These are phyloP conservation scores for Callitettix versicolor DNA, from an alignment of 1,140 invertebrate species.

Conservation along the genomic window DNA sequence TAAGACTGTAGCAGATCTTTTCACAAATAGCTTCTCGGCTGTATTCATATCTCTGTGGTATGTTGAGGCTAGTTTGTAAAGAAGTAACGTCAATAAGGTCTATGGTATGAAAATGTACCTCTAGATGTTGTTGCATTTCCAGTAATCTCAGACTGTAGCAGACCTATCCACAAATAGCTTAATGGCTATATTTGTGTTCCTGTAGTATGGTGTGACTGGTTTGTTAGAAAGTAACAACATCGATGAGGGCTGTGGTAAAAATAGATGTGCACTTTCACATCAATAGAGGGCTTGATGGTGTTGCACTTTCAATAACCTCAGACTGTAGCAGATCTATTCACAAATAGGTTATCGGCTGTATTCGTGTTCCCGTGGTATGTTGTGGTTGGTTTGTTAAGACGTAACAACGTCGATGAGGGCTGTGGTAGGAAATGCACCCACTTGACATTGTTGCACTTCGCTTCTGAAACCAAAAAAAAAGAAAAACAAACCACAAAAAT, in stretches of 20 bases:
- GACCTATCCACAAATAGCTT: neutral
- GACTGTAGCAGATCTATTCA: neutral
- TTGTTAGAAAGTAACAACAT: constrained; percentile 19
- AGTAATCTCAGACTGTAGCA: constrained; percentile 2
- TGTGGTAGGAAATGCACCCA: constrained; percentile 31
- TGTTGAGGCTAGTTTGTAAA: no score
- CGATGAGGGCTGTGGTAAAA: neutral
- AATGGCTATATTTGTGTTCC: neutral
- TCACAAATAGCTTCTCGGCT: neutral
- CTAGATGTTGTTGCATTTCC: no score
- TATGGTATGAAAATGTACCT: no score
- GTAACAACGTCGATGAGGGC: constrained; percentile 29
- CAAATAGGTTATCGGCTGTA: neutral
- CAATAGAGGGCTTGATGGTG: no score
- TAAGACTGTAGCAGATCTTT: neutral
- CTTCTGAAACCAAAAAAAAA: constrained; percentile 18
- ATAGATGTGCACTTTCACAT: no score
- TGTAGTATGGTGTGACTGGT: neutral
- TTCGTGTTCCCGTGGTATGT: constrained; percentile 12
- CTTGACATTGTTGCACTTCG: constrained; percentile 28
- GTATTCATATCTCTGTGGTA: neutral
- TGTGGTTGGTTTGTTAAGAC: constrained; percentile 26
- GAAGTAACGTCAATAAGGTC: neutral
- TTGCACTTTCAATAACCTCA: no score
- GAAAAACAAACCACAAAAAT: constrained; percentile 2